Evolutionary conservation across 2,113 vertebrate species (phyloP), one percentile per base, ranked within the genome.

Genomic region (Oxyruncus cristatus): DNA sequence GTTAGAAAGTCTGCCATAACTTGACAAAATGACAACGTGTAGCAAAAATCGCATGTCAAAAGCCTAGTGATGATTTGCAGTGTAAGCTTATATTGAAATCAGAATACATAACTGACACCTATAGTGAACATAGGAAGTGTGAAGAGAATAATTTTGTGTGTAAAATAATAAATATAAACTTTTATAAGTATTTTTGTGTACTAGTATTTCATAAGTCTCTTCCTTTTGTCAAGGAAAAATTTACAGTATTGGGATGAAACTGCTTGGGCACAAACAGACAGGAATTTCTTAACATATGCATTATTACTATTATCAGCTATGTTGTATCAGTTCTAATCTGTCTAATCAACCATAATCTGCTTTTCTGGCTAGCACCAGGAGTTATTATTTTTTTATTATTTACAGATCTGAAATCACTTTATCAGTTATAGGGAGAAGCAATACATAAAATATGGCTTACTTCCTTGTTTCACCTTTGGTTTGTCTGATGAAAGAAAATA

Each of bases 381-480:
- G 12, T 26, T 59, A 23, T 22, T 33, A n/a, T 56, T 56, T 56
- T 35, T 37, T 24, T 18, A 12, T 14, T 65, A 42, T 84, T 62
- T 58, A 47, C 32, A 92, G 9, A 71, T 52, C 11, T 72, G 14
- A 67, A 12, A 58, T 53, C 42, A 7, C 37, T 77, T 81, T 62
- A 68, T 39, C 27, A 37, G n/a, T 30, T 61, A 47, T 32, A 78
- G 33, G 3, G 26, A 85, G 27, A 78, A 85, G 9, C 2, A 73
- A 50, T 59, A 87, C 27, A 5, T 35, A 84, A 96, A 95, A 44
- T 59, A 22, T 37, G 20, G 8, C 96, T 97, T 97, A 97, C 96
- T 97, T 95, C 95, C 84, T 87, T 96, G 94, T 71, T 96, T 97
- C 5, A 0, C 42, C 91, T 96, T 96, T 53, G 89, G 47, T 86